Base-by-base conservation (phyloP, 2,888 invertebrate species). In the Lycocerus yunnanus region DNA sequence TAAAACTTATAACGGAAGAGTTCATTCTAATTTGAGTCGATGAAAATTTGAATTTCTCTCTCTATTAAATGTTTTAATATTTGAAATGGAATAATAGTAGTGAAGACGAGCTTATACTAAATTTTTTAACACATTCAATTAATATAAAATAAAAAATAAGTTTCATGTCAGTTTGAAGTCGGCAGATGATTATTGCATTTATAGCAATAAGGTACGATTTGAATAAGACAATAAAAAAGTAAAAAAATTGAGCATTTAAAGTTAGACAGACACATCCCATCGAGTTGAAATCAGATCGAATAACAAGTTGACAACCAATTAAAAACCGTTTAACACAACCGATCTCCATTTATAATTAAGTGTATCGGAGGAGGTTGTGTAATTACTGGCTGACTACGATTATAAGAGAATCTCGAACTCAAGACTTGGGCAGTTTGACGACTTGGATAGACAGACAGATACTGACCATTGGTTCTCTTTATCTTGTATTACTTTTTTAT, bases 261-360 rank as follows among this genome's bases (percentile, higher is more conserved):
- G 58, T 58, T 63, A 58, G 72, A 70, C 72, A 75, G 75, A 75
- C 70, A 72, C 72, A 75, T 72, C 72, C 72, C 72, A 75, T 67
- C 69, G 73, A 24, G 65, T 73, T 69, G 68, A 71, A 77, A 77
- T 77, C 75, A 71, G 71, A 84, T 84, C 84, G 83, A 82, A 81
- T 81, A 84, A 83, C 84, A 83, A 83, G 85, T 85, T 84, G 85
- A 85, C 85, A 85, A 83, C 85, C 85, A 85, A 85, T 85, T 85
- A 85, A 85, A 85, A 85, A 85, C 83, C 84, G 84, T 85, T 85
- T 84, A 85, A 83, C 83, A 82, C 80, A 78, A 79, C 82, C 83
- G 82, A 84, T 84, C 84, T 84, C 82, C 84, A 82, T 83, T 84
- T 85, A 84, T 85, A 85, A 85, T 85, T 84, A 85, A 83, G 85